Percentiles rank a stretch among this genome's conserved stretches.
These are phyloP conservation scores for Toxostoma redivivum DNA, from an alignment of 2,113 vertebrate species.

Conservation along the genomic window DNA sequence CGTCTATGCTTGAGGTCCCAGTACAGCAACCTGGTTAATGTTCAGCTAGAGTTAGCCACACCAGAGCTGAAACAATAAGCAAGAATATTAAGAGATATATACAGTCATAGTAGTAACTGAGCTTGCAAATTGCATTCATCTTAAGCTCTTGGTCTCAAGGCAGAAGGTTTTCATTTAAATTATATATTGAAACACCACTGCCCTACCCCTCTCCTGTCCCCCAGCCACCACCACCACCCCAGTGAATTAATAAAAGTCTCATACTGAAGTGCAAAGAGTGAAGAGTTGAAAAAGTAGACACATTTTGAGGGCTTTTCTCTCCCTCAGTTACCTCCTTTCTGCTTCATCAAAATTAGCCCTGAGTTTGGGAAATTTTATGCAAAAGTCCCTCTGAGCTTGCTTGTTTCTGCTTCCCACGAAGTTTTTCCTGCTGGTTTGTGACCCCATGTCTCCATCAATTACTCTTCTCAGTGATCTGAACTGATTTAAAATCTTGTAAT, in stretches of 20 bases:
- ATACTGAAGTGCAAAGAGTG: background rate
- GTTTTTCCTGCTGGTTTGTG: background rate
- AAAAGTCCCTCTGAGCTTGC: background rate
- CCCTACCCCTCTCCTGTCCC: background rate
- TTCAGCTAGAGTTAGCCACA: background rate
- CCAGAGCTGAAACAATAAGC: background rate
- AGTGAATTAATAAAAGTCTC: background rate
- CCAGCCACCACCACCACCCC: background rate
- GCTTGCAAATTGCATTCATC: background rate
- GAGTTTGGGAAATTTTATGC: background rate
- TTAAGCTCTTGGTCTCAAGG: background rate
- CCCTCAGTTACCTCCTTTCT: background rate
- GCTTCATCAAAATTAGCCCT: background rate
- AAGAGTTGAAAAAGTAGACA: background rate
- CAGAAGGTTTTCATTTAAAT: background rate
- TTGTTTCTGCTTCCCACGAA: background rate
- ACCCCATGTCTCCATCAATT: background rate
- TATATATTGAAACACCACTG: background rate
- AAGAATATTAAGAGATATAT: background rate
- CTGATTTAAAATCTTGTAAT: background rate
- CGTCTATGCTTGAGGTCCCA: background rate
- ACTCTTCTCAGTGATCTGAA: fast-evolving
- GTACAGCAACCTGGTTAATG: background rate
- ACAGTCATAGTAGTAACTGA: background rate
- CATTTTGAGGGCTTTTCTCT: background rate